A percentile compares a stretch with the other conserved stretches of the same genome.
These are phyloP conservation scores for Okamejei kenojei DNA, from an alignment of 2,797 vertebrate genomes.

Conservation along the genomic window DNA sequence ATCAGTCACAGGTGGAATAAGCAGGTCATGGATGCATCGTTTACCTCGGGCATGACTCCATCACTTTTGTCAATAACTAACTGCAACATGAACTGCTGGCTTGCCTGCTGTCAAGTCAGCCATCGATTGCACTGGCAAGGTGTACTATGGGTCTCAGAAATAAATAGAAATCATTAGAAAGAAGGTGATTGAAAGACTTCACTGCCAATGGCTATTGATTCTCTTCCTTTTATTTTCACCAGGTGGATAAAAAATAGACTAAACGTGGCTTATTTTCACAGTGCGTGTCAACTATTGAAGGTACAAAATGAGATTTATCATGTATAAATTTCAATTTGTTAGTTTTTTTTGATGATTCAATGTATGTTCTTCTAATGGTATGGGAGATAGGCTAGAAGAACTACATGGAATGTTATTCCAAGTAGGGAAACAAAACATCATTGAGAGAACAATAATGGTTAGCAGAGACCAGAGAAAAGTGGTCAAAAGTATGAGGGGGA, in stretches of 20 bases:
- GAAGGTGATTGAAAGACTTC: background rate
- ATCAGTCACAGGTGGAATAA: background rate
- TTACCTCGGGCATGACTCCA: background rate
- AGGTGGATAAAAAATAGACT: background rate
- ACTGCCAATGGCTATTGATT: background rate
- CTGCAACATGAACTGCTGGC: background rate
- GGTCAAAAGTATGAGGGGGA: background rate
- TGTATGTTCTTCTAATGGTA: background rate
- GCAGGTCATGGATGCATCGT: slow-evolving; percentile 1
- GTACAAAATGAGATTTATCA: background rate
- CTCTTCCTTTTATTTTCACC: background rate
- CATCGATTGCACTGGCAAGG: background rate
- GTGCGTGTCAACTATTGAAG: background rate
- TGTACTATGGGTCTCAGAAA: background rate
- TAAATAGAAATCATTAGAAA: background rate
- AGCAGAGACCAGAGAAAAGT: background rate
- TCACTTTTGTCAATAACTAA: background rate
- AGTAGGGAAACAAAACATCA: background rate
- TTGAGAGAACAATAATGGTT: background rate
- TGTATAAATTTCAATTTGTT: background rate
- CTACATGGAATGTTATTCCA: background rate
- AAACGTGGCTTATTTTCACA: background rate
- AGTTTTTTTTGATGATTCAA: background rate
- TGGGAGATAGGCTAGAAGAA: background rate
- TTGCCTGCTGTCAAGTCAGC: background rate